Evolutionary conservation across 2,888 invertebrate genomes (phyloP), one percentile per base, ranked within the genome.

Genomic region (Brachyopa scutellaris): DNA sequence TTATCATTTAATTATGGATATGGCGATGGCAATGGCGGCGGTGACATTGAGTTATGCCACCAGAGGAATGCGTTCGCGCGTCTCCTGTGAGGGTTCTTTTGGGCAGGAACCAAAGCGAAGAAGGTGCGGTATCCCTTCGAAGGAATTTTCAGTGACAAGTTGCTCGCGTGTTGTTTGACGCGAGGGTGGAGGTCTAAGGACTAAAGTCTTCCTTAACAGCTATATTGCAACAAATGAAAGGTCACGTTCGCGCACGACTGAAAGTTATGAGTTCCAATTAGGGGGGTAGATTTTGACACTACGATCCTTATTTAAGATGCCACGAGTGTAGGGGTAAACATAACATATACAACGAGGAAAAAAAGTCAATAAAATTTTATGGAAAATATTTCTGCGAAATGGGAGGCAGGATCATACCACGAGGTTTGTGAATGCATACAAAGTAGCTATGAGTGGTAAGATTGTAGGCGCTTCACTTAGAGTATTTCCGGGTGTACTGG

Each of bases 1-100:
- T 74, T 74, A 80, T 74, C 69, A 69, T 74, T 80, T 80, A 69
- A 80, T 80, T 80, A 79, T 79, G 61, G 61, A 64, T 73, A 76
- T 59, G 49, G 66, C 55, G 11, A 47, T 73, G 73, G 67, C 33
- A 33, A 29, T 69, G n/a, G n/a, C n/a, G n/a, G n/a, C 15, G 38
- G 62, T 80, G 80, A 64, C 69, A 74, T 29, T 74, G 69, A 80
- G 55, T 59, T 64, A 80, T 74, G 51, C 62, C 38, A 15, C 42
- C 8, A 26, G 53, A 36, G 66, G 66, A 66, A 53, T 42, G 66
- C 29, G 64, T 47, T 47, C n/a, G 33, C 23, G 21, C 15, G 64
- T 49, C 49, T 23, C 38, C 21, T 31, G 21, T 61, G 42, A 29
- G 59, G 19, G 31, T 19, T 19, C 11, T 17, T 13, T n/a, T 51